Evolutionary conservation across 2,797 vertebrate genomes (phyloP).

Genomic region (Clarias fuscus): DNA sequence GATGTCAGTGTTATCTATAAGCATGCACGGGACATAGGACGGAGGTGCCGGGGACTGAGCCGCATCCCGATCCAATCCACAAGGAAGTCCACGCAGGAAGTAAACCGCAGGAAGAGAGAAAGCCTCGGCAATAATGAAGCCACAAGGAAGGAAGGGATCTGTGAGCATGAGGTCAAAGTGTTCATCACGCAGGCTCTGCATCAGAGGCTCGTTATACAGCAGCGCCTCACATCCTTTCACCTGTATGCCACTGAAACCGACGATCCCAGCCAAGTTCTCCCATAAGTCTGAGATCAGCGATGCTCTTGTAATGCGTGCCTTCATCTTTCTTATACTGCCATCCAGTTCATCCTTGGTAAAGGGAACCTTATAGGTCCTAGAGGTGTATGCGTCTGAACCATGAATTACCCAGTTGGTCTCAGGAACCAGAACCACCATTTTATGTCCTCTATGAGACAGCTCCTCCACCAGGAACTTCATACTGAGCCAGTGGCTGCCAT

Average conservation of each 20-base stretch:
- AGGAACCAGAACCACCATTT: constrained; percentile 65
- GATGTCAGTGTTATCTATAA: constrained; percentile 56
- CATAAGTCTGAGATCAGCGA: constrained; percentile 54
- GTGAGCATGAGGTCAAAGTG: constrained; percentile 71
- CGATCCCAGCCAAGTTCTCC: constrained; percentile 49
- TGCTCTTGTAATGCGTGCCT: neutral
- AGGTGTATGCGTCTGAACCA: constrained; percentile 57
- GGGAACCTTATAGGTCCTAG: constrained; percentile 62
- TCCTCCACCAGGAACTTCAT: constrained; percentile 76
- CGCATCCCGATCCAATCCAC: constrained; percentile 64
- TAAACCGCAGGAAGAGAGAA: constrained; percentile 73
- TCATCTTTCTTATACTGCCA: fast-evolving
- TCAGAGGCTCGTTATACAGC: constrained; percentile 63
- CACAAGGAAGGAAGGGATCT: constrained; percentile 78
- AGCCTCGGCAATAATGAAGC: constrained; percentile 66
- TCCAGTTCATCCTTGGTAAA: constrained; percentile 65
- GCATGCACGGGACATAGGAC: constrained; percentile 68
- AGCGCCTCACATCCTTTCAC: constrained; percentile 65
- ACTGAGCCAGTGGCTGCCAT: constrained; percentile 81
- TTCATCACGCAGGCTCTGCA: constrained; percentile 60
- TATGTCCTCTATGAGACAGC: constrained; percentile 65
- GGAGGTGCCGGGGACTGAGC: constrained; percentile 68
- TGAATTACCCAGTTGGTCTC: constrained; percentile 68
- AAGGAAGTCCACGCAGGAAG: constrained; percentile 71
- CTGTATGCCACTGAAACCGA: constrained; percentile 60